Conservation (phyloP, 2,888 invertebrate species). For the Lasiommata megera region DNA sequence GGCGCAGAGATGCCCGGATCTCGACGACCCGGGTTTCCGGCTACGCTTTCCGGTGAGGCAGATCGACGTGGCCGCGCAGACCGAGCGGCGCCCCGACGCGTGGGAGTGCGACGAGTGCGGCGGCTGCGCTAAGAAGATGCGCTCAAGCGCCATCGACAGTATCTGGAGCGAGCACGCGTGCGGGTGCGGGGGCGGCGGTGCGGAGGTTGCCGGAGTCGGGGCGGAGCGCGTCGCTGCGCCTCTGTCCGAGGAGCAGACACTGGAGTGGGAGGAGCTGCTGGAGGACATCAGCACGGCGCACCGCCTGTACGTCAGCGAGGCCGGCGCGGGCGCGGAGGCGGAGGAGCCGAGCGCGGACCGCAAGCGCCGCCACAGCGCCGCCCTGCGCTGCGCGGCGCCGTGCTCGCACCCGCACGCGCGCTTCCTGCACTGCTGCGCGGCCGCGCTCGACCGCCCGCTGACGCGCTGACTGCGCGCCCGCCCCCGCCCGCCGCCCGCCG, state of each 20-base stretch:
- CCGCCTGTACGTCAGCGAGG: constrained; percentile 63
- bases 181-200: constrained; percentile 46
- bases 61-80: constrained; percentile 59
- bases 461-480: constrained; percentile 58
- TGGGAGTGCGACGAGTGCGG: constrained; percentile 65
- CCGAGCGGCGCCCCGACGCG: constrained; percentile 43
- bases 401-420: constrained; percentile 69
- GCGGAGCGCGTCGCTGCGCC: constrained; percentile 35
- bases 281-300: constrained; percentile 81
- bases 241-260: constrained; percentile 70
- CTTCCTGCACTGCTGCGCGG: constrained; percentile 75
- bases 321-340: constrained; percentile 35
- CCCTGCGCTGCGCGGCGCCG: constrained; percentile 49
- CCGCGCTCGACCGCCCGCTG: constrained; percentile 66
- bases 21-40: constrained; percentile 73
- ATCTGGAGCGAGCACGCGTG: constrained; percentile 54
- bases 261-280: constrained; percentile 83
- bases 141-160: constrained; percentile 48
- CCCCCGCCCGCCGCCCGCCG: constrained; percentile 1
- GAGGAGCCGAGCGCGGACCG: constrained; percentile 60
- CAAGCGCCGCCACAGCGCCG: constrained; percentile 81
- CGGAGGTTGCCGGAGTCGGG: constrained; percentile 29
- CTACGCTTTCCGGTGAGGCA: constrained; percentile 84
- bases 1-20: constrained; percentile 59
- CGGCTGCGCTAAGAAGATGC: constrained; percentile 66